phyloP scores from a whole-genome alignment of 2,888 invertebrate genomes.

The Dugesia japonica region DNA sequence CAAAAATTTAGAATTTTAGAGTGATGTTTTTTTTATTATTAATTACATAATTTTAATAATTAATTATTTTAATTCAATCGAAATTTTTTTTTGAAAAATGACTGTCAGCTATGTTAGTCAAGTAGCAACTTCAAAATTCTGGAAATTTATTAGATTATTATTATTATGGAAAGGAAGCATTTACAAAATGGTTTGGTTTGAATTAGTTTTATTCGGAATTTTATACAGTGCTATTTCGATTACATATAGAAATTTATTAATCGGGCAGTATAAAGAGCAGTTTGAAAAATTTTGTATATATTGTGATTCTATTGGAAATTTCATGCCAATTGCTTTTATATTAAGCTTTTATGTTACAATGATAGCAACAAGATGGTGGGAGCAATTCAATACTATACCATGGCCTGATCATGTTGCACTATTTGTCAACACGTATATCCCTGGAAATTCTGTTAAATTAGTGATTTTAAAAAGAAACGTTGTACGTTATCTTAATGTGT shows the following conservation, averaged over 20 bases:
- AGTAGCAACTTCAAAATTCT: not conserved
- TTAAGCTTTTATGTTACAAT: constrained; percentile 34
- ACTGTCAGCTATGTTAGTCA: constrained; percentile 21
- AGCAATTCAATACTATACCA: constrained; percentile 35
- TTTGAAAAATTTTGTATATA: constrained; percentile 27
- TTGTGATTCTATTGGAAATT: constrained; percentile 12
- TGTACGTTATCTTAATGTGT: constrained; percentile 52
- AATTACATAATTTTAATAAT: too few species aligned
- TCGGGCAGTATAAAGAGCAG: not conserved
- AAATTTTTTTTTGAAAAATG: not conserved
- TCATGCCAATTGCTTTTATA: constrained; percentile 35
- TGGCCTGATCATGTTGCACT: constrained; percentile 35
- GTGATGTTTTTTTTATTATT: too few species aligned
- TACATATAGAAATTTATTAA: constrained; percentile 9
- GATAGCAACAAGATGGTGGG: constrained; percentile 36
- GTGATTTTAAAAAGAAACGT: constrained; percentile 54
- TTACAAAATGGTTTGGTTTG: constrained; percentile 29
- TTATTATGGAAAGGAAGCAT: constrained; percentile 29
- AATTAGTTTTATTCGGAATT: constrained; percentile 20
- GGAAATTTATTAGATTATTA: constrained; percentile 20
- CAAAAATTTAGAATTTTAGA: too few species aligned
- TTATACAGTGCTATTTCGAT: not conserved
- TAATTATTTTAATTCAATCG: too few species aligned
- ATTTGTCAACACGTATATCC: constrained; percentile 30
- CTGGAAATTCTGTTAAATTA: constrained; percentile 38